These are phyloP conservation scores for Antheraea yamamai DNA, from an alignment of 2,888 invertebrate genomes.

Conservation along the genomic window DNA sequence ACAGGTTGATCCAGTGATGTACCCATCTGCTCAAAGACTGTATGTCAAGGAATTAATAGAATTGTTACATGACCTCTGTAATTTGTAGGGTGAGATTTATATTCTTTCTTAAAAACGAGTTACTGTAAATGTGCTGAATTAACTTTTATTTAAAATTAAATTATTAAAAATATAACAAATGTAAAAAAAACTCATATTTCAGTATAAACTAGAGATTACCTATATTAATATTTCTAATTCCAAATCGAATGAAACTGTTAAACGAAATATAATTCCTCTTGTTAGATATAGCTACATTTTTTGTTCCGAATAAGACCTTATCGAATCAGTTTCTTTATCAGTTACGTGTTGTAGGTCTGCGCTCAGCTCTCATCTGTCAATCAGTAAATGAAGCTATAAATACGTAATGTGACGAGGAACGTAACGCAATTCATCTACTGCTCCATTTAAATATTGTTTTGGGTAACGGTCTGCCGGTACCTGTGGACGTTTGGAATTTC, in stretches of 20 bases:
- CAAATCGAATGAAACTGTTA: background rate
- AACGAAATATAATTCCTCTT: background rate
- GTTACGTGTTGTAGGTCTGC: too few relatives aligned
- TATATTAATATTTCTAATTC: background rate
- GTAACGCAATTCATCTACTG: background rate
- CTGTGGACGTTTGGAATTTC: background rate
- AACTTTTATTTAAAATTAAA: too few relatives aligned
- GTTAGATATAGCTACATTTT: background rate
- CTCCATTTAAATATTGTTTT: background rate
- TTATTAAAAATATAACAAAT: too few relatives aligned
- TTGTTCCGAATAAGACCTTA: background rate
- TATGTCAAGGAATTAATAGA: too few relatives aligned
- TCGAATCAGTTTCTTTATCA: background rate
- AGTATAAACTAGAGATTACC: too few relatives aligned
- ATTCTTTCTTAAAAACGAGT: too few relatives aligned
- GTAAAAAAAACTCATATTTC: too few relatives aligned
- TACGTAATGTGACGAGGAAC: background rate
- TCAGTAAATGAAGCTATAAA: background rate
- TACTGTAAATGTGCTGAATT: too few relatives aligned
- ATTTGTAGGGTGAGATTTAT: too few relatives aligned
- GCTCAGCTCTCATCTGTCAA: background rate
- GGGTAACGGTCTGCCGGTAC: background rate
- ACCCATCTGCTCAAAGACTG: too few relatives aligned
- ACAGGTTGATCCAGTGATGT: background rate
- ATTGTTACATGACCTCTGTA: too few relatives aligned